Evolutionary conservation across 2,113 vertebrate genomes (phyloP), one percentile per base, ranked within the genome.

Genomic region (Heteronetta atricapilla): DNA sequence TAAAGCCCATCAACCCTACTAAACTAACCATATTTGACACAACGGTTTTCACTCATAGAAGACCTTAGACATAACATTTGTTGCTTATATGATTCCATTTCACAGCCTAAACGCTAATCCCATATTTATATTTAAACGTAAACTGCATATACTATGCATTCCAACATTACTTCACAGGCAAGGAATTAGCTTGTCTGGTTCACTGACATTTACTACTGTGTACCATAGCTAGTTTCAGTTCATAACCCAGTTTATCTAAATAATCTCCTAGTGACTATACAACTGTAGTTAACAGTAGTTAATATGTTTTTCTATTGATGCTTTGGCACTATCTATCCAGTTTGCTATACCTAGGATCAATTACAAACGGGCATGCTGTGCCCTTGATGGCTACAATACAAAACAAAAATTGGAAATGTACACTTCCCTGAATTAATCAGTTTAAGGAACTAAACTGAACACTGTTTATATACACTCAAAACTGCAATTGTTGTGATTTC

Each of bases 21-120:
- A 78, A 97, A 90, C 97, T 97, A 97, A 98, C 95, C 16, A 5
- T 28, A 95, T 93, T 94, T 96, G 97, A 98, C 97, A 97, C 73
- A 94, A 95, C 86, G 86, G 93, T 94, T 96, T 90, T 96, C 82
- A 84, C 77, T 95, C 94, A 78, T 4, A 76, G 95, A 73, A 78
- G 89, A 88, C 75, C 38, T 53, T 76, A 76, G 48, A 86, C 81
- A 80, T 76, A 91, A 88, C 56, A 23, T 89, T 94, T 92, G 91
- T 96, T 96, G 94, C 83, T 52, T 84, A 75, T 56, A 76, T 42
- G 40, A 95, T 89, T 94, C 89, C 31, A 76, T 79, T 83, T 58
- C 86, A 84, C 69, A 78, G 87, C 69, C 66, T 93, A 93, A 95
- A 94, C 97, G 88, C 94, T 88, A 96, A 97, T 91, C 93, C 40